Evolutionary conservation across 2,797 vertebrate genomes (phyloP).

Genomic region (Enoplosus armatus): DNA sequence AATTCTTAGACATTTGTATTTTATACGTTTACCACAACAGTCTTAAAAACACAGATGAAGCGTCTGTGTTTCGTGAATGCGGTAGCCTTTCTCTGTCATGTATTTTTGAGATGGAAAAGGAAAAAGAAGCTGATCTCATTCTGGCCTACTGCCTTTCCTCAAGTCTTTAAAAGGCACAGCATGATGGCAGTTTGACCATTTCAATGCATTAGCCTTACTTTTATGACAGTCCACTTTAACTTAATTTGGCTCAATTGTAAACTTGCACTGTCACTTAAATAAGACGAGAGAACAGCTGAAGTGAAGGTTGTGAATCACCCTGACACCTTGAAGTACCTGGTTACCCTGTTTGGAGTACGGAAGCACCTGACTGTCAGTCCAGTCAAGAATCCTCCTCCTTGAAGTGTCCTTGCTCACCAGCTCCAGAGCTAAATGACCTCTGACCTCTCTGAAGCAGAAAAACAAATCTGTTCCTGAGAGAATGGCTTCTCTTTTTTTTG

Average conservation of each 20-base stretch:
- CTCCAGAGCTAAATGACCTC: conserved; percentile 3
- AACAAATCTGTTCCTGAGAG: background rate
- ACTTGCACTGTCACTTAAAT: background rate
- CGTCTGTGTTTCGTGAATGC: background rate
- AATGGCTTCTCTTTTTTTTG: background rate
- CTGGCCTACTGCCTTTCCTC: background rate
- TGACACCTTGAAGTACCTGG: background rate
- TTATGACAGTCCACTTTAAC: background rate
- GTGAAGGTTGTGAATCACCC: background rate
- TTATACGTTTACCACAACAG: conserved; percentile 39
- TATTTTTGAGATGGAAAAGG: conserved; percentile 4
- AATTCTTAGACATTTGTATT: conserved; percentile 18
- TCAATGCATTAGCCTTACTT: background rate
- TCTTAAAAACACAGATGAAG: conserved; percentile 52
- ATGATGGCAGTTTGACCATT: background rate
- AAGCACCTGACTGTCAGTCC: background rate
- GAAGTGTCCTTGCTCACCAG: conserved; percentile 20
- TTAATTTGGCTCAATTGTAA: background rate
- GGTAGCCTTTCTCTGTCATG: background rate
- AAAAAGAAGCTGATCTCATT: background rate
- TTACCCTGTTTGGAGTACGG: background rate
- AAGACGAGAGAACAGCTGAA: background rate
- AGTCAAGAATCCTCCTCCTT: background rate
- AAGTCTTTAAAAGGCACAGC: background rate
- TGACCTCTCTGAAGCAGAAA: conserved; percentile 9